These are phyloP conservation scores for Onthophagus sagittarius DNA, from an alignment of 2,888 invertebrate species.

Conservation along the genomic window DNA sequence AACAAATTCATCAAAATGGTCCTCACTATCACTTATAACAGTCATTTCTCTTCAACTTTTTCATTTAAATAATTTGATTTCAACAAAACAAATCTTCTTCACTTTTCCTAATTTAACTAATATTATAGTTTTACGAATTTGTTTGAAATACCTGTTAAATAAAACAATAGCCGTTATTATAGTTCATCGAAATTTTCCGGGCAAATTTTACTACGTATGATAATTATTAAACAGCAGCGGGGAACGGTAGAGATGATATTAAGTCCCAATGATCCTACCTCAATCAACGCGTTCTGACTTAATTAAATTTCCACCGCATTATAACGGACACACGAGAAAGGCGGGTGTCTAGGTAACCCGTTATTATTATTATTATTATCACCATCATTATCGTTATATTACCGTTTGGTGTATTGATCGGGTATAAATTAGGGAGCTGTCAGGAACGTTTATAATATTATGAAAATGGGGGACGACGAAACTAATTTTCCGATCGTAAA, in stretches of 20 bases:
- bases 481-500: background rate
- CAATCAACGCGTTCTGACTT: constrained; percentile 6
- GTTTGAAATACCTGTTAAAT: too few relatives aligned
- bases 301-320: constrained; percentile 8
- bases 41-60: background rate
- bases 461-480: background rate
- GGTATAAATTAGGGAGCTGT: background rate
- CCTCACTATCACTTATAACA: background rate
- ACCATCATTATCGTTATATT: background rate
- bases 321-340: background rate
- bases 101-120: too few relatives aligned
- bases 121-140: too few relatives aligned
- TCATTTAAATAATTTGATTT: background rate
- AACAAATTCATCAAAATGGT: background rate
- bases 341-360: background rate
- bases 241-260: background rate
- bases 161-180: too few relatives aligned
- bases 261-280: background rate
- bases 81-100: too few relatives aligned
- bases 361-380: background rate
- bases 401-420: background rate
- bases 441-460: background rate
- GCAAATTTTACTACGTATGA: background rate
- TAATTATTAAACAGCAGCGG: background rate
- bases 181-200: background rate